These are phyloP conservation scores for Petrolisthes cinctipes DNA, from an alignment of 2,888 invertebrate genomes.

Conservation along the genomic window DNA sequence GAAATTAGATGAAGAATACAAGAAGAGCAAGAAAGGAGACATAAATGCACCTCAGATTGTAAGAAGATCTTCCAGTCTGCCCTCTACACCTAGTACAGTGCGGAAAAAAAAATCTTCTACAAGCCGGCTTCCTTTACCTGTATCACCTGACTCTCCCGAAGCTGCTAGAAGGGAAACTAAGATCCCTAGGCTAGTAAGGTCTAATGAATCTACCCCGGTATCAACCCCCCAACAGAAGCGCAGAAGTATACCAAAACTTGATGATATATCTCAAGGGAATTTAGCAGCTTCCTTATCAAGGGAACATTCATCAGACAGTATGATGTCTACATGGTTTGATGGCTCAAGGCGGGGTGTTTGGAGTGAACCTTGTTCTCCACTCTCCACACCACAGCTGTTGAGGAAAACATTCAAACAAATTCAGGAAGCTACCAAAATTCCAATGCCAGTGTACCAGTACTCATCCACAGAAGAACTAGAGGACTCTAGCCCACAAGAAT, in stretches of 20 bases:
- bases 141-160: conserved; percentile 16
- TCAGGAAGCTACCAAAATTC: conserved; percentile 51
- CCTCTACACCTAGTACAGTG: conserved; percentile 28
- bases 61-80: conserved; percentile 36
- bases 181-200: conserved; percentile 31
- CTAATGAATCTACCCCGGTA: conserved; percentile 45
- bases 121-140: conserved; percentile 25
- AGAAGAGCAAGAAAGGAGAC: not conserved
- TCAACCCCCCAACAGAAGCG: conserved; percentile 34
- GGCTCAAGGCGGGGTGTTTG: conserved; percentile 38
- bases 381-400: conserved; percentile 53
- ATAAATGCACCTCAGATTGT: not conserved
- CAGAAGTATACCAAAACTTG: conserved; percentile 13
- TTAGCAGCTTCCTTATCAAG: conserved; percentile 15
- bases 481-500: conserved; percentile 51
- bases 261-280: conserved; percentile 24
- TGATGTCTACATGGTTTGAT: not conserved
- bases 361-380: conserved; percentile 52
- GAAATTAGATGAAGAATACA: not conserved
- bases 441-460: conserved; percentile 56
- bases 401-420: conserved; percentile 56
- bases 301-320: conserved; percentile 49
- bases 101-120: conserved; percentile 40
- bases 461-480: conserved; percentile 58
- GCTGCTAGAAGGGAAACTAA: conserved; percentile 38